phyloP scores from a whole-genome alignment of 2,888 invertebrate species.

The Prosapia bicincta region DNA sequence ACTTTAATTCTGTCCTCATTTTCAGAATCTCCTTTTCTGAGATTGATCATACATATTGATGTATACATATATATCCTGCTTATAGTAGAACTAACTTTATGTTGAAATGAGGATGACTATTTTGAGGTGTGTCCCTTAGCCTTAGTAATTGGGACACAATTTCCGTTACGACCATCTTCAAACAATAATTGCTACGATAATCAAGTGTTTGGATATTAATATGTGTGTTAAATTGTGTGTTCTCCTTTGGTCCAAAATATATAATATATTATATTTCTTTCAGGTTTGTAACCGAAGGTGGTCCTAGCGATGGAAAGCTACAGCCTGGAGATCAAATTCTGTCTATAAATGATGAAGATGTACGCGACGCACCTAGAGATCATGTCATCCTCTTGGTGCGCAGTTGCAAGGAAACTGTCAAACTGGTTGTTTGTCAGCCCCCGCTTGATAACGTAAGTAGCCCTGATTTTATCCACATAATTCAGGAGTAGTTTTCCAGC shows the following conservation, averaged over 20 bases:
- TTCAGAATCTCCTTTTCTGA: no score
- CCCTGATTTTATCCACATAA: slow-evolving; percentile 7
- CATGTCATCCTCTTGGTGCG: slow-evolving; percentile 86
- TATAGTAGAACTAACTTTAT: no score
- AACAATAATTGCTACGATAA: neutral
- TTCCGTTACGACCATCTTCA: no score
- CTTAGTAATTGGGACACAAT: no score
- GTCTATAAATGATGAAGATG: slow-evolving; percentile 87
- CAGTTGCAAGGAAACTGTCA: slow-evolving; percentile 72
- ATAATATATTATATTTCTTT: slow-evolving; percentile 28
- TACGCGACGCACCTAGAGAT: slow-evolving; percentile 78
- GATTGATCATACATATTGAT: no score
- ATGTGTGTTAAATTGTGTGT: no score
- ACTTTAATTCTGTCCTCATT: no score
- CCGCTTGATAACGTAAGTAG: slow-evolving; percentile 59
- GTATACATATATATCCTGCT: no score
- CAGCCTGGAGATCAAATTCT: slow-evolving; percentile 90
- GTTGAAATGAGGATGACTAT: no score
- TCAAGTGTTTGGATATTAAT: neutral
- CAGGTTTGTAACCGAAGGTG: slow-evolving; percentile 78
- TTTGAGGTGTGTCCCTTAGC: neutral
- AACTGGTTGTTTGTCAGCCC: slow-evolving; percentile 80
- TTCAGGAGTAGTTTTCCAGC: no score
- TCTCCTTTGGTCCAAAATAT: no score
- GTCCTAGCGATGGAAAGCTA: slow-evolving; percentile 86